phyloP scores from a whole-genome alignment of 2,888 invertebrate genomes.

The Choreutis nemorana region DNA sequence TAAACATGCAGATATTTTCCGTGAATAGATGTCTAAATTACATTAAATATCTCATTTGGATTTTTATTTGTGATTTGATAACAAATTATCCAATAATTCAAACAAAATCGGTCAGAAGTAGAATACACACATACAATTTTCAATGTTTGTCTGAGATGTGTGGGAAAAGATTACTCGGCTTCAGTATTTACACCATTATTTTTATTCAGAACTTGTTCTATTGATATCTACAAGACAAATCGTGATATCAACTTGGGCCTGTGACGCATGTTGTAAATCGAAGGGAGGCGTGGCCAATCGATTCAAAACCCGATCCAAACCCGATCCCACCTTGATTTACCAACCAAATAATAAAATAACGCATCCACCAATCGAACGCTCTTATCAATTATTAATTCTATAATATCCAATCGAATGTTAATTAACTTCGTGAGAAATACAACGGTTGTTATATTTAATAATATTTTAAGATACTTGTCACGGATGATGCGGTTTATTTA shows the following conservation, averaged over 20 bases:
- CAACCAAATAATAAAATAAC: slow-evolving; percentile 41
- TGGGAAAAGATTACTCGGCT: too few relatives aligned
- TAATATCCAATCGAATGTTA: slow-evolving; percentile 39
- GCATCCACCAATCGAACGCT: slow-evolving; percentile 37
- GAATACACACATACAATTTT: too few relatives aligned
- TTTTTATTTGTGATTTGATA: not conserved
- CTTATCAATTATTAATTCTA: slow-evolving; percentile 49
- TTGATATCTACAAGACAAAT: too few relatives aligned
- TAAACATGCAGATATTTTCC: not conserved
- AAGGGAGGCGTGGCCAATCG: slow-evolving; percentile 31
- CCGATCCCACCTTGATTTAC: slow-evolving; percentile 47
- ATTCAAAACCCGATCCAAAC: slow-evolving; percentile 24
- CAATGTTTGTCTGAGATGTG: too few relatives aligned
- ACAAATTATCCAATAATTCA: slow-evolving; percentile 1
- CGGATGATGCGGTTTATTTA: slow-evolving; percentile 3
- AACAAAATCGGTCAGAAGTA: too few relatives aligned
- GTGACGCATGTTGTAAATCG: slow-evolving; percentile 40
- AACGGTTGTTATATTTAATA: too few relatives aligned
- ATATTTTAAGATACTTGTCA: too few relatives aligned
- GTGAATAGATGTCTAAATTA: not conserved
- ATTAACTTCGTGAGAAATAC: slow-evolving; percentile 41
- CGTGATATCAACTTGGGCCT: slow-evolving; percentile 30
- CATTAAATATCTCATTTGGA: not conserved
- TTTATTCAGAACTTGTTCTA: too few relatives aligned
- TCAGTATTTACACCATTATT: too few relatives aligned